These are phyloP conservation scores for Phthorimaea operculella DNA, from an alignment of 1,140 invertebrate species.

Conservation along the genomic window DNA sequence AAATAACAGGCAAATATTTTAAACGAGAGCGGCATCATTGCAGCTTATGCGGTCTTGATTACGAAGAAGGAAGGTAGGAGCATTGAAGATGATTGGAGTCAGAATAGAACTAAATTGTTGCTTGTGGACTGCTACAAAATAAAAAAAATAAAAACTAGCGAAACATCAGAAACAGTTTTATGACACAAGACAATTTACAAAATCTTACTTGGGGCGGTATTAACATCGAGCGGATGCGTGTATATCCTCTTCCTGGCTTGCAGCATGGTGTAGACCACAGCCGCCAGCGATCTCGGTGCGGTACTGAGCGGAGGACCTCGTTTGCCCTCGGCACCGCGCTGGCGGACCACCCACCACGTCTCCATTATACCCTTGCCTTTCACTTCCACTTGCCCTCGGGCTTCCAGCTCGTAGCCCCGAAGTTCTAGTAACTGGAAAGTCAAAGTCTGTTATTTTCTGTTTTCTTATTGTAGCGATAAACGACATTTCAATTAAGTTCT, in stretches of 20 bases:
- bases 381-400: conserved; percentile 86
- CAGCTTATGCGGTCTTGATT: no score
- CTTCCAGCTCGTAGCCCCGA: conserved; percentile 78
- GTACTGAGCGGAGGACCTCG: conserved; percentile 69
- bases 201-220: conserved; percentile 16
- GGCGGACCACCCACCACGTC: conserved; percentile 87
- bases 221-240: conserved; percentile 43
- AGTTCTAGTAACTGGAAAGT: conserved; percentile 74
- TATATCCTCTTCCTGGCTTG: conserved; percentile 75
- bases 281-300: conserved; percentile 81
- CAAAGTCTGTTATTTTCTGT: neutral
- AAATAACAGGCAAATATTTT: no score
- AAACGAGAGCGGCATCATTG: no score
- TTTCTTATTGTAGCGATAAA: no score
- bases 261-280: conserved; percentile 88
- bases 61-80: no score
- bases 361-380: conserved; percentile 97
- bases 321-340: conserved; percentile 57
- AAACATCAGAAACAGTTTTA: no score
- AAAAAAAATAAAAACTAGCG: no score
- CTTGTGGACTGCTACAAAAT: no score
- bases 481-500: no score
- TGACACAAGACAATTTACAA: neutral
- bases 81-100: no score
- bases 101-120: no score